Base-by-base conservation (phyloP, 1,140 invertebrate genomes). In the Gerris buenoi region DNA sequence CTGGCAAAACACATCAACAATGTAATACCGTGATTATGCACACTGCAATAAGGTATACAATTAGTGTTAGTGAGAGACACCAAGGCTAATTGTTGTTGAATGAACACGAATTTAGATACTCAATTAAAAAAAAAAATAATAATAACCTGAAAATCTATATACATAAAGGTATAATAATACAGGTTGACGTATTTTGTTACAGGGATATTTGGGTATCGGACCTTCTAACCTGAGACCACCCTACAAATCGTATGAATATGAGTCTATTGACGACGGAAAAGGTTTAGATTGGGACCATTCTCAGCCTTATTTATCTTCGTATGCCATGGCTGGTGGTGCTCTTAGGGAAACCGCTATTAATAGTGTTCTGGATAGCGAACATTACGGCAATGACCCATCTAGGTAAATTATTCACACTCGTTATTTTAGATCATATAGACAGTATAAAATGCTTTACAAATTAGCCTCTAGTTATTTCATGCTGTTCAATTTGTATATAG, bases 171-270 rank as follows among this genome's bases (percentile, higher is more conserved):
- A n/a, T n/a, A n/a, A n/a, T n/a, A n/a, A n/a, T n/a, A n/a, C n/a
- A n/a, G n/a, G n/a, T n/a, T n/a, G n/a, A n/a, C n/a, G n/a, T n/a
- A n/a, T n/a, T n/a, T 25, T 25, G 15, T 60, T 71, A 27, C 68
- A 76, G 75, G 71, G 72, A 18, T 74, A 74, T 67, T 61, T 72
- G 64, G 69, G 71, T 18, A 70, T 70, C 57, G 65, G 69, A 25
- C 73, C 74, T 66, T 69, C 74, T 15, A 74, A 72, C 65, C 71
- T 77, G 68, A 72, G 73, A 65, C 75, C 75, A 28, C 77, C 76
- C 5, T 79, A 79, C 70, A 81, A 81, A 69, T 78, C 79, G 14
- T 80, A 76, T 70, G 79, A 81, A 69, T 80, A 78, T 70, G 80
- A 80, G 68, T 80, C 78, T 27, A 75, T 80, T 46, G 78, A 79